Conservation (phyloP, 2,888 invertebrate species). For the Orthonychiurus folsomi region DNA sequence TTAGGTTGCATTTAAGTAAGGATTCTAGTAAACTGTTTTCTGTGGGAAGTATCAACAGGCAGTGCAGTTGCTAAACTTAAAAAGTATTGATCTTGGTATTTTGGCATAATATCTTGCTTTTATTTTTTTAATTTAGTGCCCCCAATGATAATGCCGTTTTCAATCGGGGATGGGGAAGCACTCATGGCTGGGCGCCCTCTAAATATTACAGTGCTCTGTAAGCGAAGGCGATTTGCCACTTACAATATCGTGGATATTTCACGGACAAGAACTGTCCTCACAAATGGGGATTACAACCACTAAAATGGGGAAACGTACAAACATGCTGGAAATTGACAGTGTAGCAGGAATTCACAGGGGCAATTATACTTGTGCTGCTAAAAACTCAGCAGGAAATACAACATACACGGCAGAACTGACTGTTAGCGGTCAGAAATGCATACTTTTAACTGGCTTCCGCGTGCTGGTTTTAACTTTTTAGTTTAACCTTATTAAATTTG, state of each 20-base stretch:
- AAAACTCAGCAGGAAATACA: constrained; percentile 60
- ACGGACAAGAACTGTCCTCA: constrained; percentile 40
- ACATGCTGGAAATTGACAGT: constrained; percentile 49
- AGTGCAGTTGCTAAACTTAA: too few species aligned
- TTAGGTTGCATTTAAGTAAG: too few species aligned
- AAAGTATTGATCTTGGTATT: too few species aligned
- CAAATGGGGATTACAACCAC: too few species aligned
- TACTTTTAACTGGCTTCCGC: too few species aligned
- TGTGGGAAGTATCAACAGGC: too few species aligned
- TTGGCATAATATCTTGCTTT: too few species aligned
- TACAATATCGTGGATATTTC: constrained; percentile 44
- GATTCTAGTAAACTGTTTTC: too few species aligned
- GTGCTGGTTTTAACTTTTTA: too few species aligned
- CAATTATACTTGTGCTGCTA: constrained; percentile 67
- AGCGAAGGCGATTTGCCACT: constrained; percentile 45
- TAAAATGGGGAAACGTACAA: constrained; percentile 50
- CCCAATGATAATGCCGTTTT: constrained; percentile 41
- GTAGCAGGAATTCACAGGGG: constrained; percentile 48
- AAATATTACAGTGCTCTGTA: constrained; percentile 29
- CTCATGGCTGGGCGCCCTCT: constrained; percentile 36
- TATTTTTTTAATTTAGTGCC: too few species aligned
- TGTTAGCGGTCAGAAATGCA: constrained; percentile 6
- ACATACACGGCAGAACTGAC: constrained; percentile 52
- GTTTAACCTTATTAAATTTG: too few species aligned
- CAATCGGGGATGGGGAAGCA: constrained; percentile 39